A percentile compares a stretch with the other conserved stretches of the same genome.
Conservation (phyloP, 2,797 vertebrate species). For the Vireo griseus region DNA sequence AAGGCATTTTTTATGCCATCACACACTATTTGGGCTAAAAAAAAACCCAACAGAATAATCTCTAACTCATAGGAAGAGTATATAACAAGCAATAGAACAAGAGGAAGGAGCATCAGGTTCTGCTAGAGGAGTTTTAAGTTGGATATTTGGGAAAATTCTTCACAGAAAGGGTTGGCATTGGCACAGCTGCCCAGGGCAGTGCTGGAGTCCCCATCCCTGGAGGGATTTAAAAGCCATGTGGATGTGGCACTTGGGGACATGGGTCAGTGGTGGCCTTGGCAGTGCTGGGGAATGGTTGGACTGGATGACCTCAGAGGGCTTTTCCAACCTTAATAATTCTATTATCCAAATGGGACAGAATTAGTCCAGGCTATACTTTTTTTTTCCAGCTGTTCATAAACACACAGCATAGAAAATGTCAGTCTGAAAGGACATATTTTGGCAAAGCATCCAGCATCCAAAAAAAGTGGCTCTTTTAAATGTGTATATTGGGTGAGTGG, state of each 20-base stretch:
- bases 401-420: neutral
- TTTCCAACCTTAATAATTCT: neutral
- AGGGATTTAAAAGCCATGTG: accelerated
- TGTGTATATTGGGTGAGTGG: accelerated
- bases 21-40: neutral
- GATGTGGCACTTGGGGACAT: neutral
- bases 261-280: neutral
- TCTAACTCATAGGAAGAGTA: neutral
- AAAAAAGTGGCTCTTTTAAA: neutral
- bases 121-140: neutral
- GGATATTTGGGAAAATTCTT: neutral
- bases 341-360: neutral
- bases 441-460: neutral
- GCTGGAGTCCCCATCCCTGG: neutral
- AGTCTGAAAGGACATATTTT: neutral
- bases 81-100: neutral
- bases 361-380: neutral
- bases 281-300: neutral
- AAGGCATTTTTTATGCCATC: neutral
- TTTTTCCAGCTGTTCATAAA: neutral
- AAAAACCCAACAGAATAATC: neutral
- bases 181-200: neutral
- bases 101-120: neutral
- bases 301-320: neutral
- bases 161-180: neutral